A percentile compares a stretch with the other conserved stretches of the same genome.
phyloP scores from a whole-genome alignment of 2,888 invertebrate genomes.

The Macrophya annulata region DNA sequence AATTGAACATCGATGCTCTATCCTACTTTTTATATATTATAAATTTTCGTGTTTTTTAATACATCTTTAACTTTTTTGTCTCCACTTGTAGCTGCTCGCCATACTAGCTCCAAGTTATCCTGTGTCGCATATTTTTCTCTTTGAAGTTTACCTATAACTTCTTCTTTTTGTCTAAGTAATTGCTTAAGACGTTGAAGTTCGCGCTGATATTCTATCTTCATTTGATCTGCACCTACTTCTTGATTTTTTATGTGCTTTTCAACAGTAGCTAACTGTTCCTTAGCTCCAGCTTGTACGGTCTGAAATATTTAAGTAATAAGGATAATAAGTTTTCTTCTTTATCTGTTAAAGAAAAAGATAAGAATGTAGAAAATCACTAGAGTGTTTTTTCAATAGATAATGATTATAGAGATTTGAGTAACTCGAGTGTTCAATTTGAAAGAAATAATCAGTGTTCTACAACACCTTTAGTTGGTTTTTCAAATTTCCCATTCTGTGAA shows the following conservation, averaged over 20 bases:
- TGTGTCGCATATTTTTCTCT: constrained; percentile 72
- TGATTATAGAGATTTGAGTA: not conserved
- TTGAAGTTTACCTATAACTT: constrained; percentile 76
- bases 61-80: constrained; percentile 70
- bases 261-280: constrained; percentile 80
- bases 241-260: constrained; percentile 81
- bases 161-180: constrained; percentile 80
- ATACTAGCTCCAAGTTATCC: constrained; percentile 73
- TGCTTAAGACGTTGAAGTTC: constrained; percentile 80
- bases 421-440: not conserved
- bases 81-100: constrained; percentile 71
- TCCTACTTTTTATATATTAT: constrained; percentile 62
- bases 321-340: not conserved
- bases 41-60: constrained; percentile 68
- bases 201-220: constrained; percentile 80
- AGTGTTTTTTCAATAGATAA: not conserved
- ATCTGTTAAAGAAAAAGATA: not conserved
- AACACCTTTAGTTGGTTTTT: constrained; percentile 80
- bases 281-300: constrained; percentile 81
- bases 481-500: constrained; percentile 80
- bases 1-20: not conserved
- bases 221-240: constrained; percentile 78
- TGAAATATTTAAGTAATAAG: constrained; percentile 70
- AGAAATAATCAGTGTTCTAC: not conserved
- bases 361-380: not conserved